Evolutionary conservation across 2,888 invertebrate species (phyloP).

Genomic region (Brenthis ino): DNA sequence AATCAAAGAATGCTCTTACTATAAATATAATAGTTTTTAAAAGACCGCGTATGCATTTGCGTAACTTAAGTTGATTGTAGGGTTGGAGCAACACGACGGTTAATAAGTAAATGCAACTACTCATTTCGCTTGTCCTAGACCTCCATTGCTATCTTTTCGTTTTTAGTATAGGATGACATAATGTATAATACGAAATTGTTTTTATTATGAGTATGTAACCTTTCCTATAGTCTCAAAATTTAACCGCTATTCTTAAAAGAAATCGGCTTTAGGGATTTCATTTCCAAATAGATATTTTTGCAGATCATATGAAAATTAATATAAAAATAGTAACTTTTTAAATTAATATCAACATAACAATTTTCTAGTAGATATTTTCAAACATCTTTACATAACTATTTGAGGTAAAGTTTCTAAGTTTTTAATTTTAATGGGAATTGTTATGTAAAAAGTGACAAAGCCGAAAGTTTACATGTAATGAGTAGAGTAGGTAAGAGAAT

Average conservation of each 20-base stretch:
- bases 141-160: slow-evolving; percentile 22
- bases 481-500: background rate
- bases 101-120: slow-evolving; percentile 28
- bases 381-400: background rate
- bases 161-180: slow-evolving; percentile 26
- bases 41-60: slow-evolving; percentile 25
- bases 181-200: slow-evolving; percentile 13
- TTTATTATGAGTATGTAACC: background rate
- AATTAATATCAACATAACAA: no score
- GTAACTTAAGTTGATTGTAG: slow-evolving; percentile 32
- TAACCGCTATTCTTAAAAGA: no score
- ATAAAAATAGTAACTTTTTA: no score
- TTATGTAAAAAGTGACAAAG: slow-evolving; percentile 6
- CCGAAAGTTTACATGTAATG: slow-evolving; percentile 7
- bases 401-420: background rate
- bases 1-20: background rate
- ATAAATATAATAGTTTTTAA: slow-evolving; percentile 3
- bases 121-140: slow-evolving; percentile 30
- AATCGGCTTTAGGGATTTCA: no score
- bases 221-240: no score
- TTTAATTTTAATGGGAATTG: background rate
- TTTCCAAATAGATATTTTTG: no score
- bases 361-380: background rate
- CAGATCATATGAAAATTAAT: no score
- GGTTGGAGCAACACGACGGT: slow-evolving; percentile 34